Evolutionary conservation across 2,888 invertebrate genomes (phyloP), one percentile per base, ranked within the genome.

Genomic region (Eilema sororculum): DNA sequence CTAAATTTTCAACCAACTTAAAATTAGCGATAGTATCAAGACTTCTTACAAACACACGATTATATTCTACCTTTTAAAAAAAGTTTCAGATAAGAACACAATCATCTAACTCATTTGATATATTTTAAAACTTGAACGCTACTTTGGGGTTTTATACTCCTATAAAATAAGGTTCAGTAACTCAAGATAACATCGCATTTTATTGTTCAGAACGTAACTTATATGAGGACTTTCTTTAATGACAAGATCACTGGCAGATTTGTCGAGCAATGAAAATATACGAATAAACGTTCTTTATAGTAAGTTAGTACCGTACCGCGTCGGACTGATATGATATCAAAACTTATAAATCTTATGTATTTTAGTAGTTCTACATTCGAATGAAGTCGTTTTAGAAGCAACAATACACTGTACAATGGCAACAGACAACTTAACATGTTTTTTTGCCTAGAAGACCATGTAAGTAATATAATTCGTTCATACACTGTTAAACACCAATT

Each of bases 1-100:
- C 3, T 37, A 12, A 33, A 62, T 52, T 20, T 65, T 63, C 9
- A 37, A n/a, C 16, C 72, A 78, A 78, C 60, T 69, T 77, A 28
- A 72, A 80, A 76, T 80, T 64, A 71, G 69, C 56, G 75, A 76
- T 66, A 64, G 20, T 68, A 80, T 79, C 73, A 65, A 56, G 10
- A 52, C 62, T 64, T 68, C 56, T 64, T 57, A 37, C 20, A 71
- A 58, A 63, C 10, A 63, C 10, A n/a, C 61, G 37, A 33, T 67
- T 37, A 25, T 68, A 75, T 70, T 24, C 65, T 65, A 67, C 69
- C 66, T 69, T 74, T 67, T 73, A 71, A 72, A 72, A 75, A 37
- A 73, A 71, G 25, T 65, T n/a, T 33, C 69, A 66, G 78, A 76
- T 73, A 78, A 73, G 41, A 71, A 65, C 59, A 65, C 9, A 37